Conservation (phyloP, 1,140 invertebrate genomes). For the Panonychus citri region DNA sequence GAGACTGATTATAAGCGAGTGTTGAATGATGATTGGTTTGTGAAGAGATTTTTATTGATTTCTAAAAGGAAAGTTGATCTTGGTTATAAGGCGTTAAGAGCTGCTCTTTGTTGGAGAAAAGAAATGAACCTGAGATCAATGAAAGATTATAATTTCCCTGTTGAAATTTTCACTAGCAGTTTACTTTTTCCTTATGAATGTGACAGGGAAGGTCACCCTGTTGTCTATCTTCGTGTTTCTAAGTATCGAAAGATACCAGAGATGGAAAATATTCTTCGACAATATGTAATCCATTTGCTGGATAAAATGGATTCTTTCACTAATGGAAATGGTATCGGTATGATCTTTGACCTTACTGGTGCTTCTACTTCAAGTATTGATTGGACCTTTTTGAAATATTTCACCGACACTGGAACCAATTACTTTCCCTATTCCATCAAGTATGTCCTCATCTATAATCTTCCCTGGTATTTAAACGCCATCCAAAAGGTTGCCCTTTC, state of each 20-base stretch:
- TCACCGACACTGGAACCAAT: background rate
- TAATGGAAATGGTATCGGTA: background rate
- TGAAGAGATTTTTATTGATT: slow-evolving; percentile 7
- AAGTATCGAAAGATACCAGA: slow-evolving; percentile 6
- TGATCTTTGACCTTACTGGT: slow-evolving; percentile 8
- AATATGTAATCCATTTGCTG: slow-evolving; percentile 2
- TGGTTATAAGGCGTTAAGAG: slow-evolving; percentile 3
- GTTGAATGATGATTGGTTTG: slow-evolving; percentile 4
- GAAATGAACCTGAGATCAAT: background rate
- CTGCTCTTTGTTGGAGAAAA: background rate
- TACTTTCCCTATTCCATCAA: slow-evolving; percentile 5
- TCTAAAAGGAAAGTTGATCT: background rate
- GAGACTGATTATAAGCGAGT: slow-evolving; percentile 2
- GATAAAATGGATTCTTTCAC: slow-evolving; percentile 6
- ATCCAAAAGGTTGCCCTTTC: background rate
- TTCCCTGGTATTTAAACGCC: slow-evolving; percentile 8
- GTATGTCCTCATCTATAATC: slow-evolving; percentile 8
- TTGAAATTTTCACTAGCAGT: slow-evolving; percentile 8
- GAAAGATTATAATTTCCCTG: slow-evolving; percentile 3
- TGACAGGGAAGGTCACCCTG: slow-evolving; percentile 3
- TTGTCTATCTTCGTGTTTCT: slow-evolving; percentile 5
- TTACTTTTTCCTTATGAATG: slow-evolving; percentile 7
- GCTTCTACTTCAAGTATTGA: slow-evolving; percentile 6
- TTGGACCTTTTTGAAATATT: slow-evolving; percentile 2
- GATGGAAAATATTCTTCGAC: background rate